A percentile compares a stretch with the other conserved stretches of the same genome.
Evolutionary conservation across 2,888 invertebrate species (phyloP).

Genomic region (Drosophila suboccidentalis): DNA sequence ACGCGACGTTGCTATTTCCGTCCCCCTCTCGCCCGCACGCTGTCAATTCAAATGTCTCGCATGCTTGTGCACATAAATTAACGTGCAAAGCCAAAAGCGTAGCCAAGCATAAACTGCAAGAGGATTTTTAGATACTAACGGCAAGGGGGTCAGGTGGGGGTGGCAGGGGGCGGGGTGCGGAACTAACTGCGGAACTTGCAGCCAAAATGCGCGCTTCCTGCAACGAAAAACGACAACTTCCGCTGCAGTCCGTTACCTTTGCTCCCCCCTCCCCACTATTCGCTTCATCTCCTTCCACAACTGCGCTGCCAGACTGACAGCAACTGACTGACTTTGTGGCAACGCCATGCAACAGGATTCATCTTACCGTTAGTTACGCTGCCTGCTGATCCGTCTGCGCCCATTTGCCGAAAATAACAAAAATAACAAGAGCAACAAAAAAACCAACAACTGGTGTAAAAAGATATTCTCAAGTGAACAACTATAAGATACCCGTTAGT

Average conservation of each 20-base stretch:
- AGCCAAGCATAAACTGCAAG: constrained; percentile 67
- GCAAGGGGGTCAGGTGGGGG: not conserved
- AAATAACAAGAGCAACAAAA: not conserved
- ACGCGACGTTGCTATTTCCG: not conserved
- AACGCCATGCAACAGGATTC: constrained; percentile 50
- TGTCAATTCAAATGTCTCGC: constrained; percentile 61
- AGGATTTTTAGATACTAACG: not conserved
- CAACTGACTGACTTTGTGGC: constrained; percentile 42
- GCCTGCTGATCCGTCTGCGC: constrained; percentile 42
- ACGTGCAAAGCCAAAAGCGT: constrained; percentile 65
- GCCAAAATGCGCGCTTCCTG: constrained; percentile 69
- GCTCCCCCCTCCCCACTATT: not conserved
- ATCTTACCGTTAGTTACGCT: constrained; percentile 66
- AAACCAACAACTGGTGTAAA: not conserved
- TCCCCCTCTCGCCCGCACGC: constrained; percentile 3
- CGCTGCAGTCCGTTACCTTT: constrained; percentile 36
- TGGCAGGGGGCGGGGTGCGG: no score
- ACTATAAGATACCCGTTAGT: not conserved
- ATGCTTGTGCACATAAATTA: constrained; percentile 77
- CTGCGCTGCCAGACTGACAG: constrained; percentile 14
- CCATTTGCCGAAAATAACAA: constrained; percentile 14
- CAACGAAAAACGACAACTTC: constrained; percentile 75
- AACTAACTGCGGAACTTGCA: constrained; percentile 43
- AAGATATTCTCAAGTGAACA: not conserved
- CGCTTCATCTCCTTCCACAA: no score